phyloP scores from a whole-genome alignment of 2,888 invertebrate genomes.

The Cynaeus angustus region DNA sequence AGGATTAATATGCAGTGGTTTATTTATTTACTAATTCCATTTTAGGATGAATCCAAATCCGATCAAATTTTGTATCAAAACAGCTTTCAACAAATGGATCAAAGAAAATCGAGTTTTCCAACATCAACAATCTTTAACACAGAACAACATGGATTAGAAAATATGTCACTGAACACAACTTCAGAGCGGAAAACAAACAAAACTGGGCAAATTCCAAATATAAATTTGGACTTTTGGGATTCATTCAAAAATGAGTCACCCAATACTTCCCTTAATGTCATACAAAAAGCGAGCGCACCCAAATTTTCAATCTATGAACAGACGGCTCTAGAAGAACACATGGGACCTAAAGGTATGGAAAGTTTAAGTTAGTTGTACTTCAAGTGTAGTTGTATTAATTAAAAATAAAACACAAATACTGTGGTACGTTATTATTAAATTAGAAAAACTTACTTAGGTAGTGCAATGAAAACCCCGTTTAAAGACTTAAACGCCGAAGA shows the following conservation, averaged over 20 bases:
- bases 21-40: not conserved
- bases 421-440: not conserved
- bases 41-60: not conserved
- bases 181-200: not conserved
- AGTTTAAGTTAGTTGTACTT: no score
- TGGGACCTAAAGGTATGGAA: constrained; percentile 55
- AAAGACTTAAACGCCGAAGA: constrained; percentile 68
- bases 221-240: constrained; percentile 50
- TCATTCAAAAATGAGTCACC: constrained; percentile 16
- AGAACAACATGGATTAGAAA: not conserved
- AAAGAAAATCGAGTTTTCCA: not conserved
- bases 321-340: constrained; percentile 51
- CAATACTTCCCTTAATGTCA: not conserved
- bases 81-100: not conserved
- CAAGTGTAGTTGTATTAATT: no score
- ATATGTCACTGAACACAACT: not conserved
- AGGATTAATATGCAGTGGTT: not conserved
- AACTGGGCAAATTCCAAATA: not conserved
- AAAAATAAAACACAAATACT: not conserved
- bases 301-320: constrained; percentile 59
- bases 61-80: constrained; percentile 11
- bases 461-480: constrained; percentile 70
- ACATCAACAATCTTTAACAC: not conserved
- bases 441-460: constrained; percentile 54
- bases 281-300: constrained; percentile 32